These are phyloP conservation scores for Sebastolobus alascanus DNA, from an alignment of 2,797 vertebrate species.

Conservation along the genomic window DNA sequence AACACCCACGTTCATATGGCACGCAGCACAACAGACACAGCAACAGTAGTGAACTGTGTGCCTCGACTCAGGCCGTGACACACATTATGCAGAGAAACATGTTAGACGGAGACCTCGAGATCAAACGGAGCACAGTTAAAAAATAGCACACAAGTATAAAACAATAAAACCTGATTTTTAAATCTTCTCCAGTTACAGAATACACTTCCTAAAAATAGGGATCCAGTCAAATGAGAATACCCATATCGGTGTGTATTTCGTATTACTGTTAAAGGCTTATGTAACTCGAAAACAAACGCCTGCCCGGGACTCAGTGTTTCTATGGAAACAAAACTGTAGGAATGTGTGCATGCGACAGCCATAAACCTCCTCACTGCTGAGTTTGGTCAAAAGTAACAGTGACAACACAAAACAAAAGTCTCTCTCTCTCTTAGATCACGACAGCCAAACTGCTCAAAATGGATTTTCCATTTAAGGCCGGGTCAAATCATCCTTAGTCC, in stretches of 20 bases:
- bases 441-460: slow-evolving; percentile 28
- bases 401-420: slow-evolving; percentile 61
- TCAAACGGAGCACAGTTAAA: slow-evolving; percentile 23
- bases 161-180: slow-evolving; percentile 17
- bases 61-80: slow-evolving; percentile 25
- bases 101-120: background rate
- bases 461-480: slow-evolving; percentile 28
- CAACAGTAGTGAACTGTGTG: slow-evolving; percentile 30
- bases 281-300: slow-evolving; percentile 81
- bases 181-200: slow-evolving; percentile 38
- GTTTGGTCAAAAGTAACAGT: slow-evolving; percentile 73
- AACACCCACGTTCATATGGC: slow-evolving; percentile 63
- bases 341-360: slow-evolving; percentile 78
- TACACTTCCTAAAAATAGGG: slow-evolving; percentile 70
- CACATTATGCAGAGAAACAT: slow-evolving; percentile 16
- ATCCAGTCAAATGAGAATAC: slow-evolving; percentile 68
- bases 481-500: slow-evolving; percentile 28
- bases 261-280: slow-evolving; percentile 81
- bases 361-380: slow-evolving; percentile 70
- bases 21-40: slow-evolving; percentile 42
- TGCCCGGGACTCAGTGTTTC: slow-evolving; percentile 84
- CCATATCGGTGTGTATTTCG: slow-evolving; percentile 69
- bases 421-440: slow-evolving; percentile 30
- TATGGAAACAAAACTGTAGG: slow-evolving; percentile 87
- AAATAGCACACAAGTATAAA: slow-evolving; percentile 35